These are phyloP conservation scores for Tetraodon nigroviridis DNA, from an alignment of 2,113 vertebrate species.

Conservation along the genomic window DNA sequence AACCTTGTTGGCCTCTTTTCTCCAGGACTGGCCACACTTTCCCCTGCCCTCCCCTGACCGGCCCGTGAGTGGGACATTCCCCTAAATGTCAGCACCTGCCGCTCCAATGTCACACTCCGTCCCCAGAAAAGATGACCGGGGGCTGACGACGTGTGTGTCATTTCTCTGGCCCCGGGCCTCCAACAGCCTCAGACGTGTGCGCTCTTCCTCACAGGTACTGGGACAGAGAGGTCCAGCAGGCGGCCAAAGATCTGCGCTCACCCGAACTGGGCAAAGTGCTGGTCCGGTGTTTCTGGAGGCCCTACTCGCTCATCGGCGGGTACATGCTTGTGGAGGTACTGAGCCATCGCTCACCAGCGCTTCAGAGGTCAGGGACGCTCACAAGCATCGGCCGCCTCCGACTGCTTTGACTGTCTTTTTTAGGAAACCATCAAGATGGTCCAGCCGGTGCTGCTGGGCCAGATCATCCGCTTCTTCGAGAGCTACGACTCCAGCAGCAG, in stretches of 20 bases:
- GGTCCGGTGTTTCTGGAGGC: constrained; percentile 86
- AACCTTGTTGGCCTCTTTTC: too few species aligned
- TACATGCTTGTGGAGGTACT: constrained; percentile 86
- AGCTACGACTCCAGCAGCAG: constrained; percentile 36
- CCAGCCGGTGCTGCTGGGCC: constrained; percentile 85
- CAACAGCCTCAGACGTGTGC: neutral
- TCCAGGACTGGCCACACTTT: neutral
- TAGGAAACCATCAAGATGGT: constrained; percentile 83
- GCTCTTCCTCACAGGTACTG: constrained; percentile 75
- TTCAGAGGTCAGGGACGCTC: too few species aligned
- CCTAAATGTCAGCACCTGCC: neutral
- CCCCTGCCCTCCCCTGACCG: neutral
- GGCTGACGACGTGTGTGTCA: too few species aligned
- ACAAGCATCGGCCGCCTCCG: too few species aligned
- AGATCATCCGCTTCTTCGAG: constrained; percentile 85
- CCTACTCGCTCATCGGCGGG: constrained; percentile 80
- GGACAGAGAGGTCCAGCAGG: constrained; percentile 83
- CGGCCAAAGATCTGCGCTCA: constrained; percentile 71
- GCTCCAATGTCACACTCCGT: too few species aligned
- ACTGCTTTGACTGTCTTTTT: neutral
- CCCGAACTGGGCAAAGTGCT: constrained; percentile 83
- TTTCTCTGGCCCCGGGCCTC: too few species aligned
- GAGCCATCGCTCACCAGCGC: too few species aligned
- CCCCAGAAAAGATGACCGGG: too few species aligned
- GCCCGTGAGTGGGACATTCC: neutral